Base-by-base conservation (phyloP, 2,888 invertebrate genomes). In the Hermaeophaga mercurialis region DNA sequence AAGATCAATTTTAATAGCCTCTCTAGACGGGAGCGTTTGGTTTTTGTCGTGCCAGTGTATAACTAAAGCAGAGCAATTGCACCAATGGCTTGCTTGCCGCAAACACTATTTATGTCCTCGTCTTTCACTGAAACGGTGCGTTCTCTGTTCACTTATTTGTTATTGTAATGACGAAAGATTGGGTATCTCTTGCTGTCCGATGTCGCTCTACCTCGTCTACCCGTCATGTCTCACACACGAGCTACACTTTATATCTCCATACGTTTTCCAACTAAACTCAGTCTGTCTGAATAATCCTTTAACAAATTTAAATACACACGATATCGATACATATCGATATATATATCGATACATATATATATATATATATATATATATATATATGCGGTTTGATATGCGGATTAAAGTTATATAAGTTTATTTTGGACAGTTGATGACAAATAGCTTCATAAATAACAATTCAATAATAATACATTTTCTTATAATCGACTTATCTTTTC, bases 141-240 rank as follows among this genome's bases (percentile, higher is more conserved):
- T 59, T 73, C 71, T 72, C 73, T 75, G 74, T 74, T 74, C 75
- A 73, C 75, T 76, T 76, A 76, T 77, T 77, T 76, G 77, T 76
- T 77, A 77, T 77, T 77, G 74, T 77, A 77, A 77, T 76, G 76
- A 75, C 73, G 73, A 72, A 68, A 70, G 76, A 76, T n/a, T 76
- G 73, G 65, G 74, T 75, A 75, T 75, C 65, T 69, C 15, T 63
- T 68, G 68, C 70, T 72, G 73, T 73, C 70, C 71, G 71, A 67
- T 73, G 74, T 73, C 74, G 70, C 72, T 72, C 70, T 66, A 67
- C 66, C 72, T 73, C 72, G 72, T 73, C 71, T 69, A 70, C 71
- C 68, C 66, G 72, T 73, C 73, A 71, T 72, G 72, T 71, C 52
- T 52, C 68, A 67, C 63, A 65, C 69, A 69, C 70, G 68, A 67